Evolutionary conservation across 2,797 vertebrate species (phyloP).

Genomic region (Poeciliopsis infans): DNA sequence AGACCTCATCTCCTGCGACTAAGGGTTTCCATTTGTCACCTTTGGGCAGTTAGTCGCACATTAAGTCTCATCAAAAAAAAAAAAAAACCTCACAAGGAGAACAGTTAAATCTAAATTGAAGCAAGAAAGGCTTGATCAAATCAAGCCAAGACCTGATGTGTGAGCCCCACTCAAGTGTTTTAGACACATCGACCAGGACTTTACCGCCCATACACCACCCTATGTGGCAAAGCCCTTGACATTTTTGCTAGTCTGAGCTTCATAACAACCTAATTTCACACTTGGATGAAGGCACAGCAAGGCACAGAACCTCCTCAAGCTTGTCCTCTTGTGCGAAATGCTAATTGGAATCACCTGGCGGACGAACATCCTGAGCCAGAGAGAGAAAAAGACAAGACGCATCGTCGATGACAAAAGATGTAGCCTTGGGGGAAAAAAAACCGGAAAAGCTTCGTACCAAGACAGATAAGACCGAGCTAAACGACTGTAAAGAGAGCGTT

Average conservation of each 20-base stretch:
- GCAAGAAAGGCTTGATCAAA: no score
- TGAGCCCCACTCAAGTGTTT: background rate
- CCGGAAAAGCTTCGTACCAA: conserved; percentile 6
- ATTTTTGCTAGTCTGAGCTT: conserved; percentile 23
- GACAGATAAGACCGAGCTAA: conserved; percentile 21
- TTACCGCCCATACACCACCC: background rate
- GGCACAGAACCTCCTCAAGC: conserved; percentile 51
- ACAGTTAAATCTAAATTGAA: no score
- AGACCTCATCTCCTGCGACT: background rate
- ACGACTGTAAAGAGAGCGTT: conserved; percentile 68
- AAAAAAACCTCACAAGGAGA: background rate
- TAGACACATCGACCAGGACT: conserved; percentile 1
- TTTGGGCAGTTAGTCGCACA: background rate
- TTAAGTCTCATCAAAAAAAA: background rate
- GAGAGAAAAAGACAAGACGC: conserved; percentile 36
- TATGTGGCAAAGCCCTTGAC: conserved; percentile 16
- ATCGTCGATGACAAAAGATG: conserved; percentile 14
- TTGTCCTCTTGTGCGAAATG: conserved; percentile 52
- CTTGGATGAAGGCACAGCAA: conserved; percentile 74
- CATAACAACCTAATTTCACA: conserved; percentile 78
- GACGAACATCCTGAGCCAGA: conserved; percentile 38
- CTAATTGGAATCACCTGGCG: conserved; percentile 83
- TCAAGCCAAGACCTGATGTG: background rate
- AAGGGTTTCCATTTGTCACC: background rate
- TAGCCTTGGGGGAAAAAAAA: background rate